phyloP scores from a whole-genome alignment of 2,888 invertebrate species.

The Caenorhabditis zanzibari region DNA sequence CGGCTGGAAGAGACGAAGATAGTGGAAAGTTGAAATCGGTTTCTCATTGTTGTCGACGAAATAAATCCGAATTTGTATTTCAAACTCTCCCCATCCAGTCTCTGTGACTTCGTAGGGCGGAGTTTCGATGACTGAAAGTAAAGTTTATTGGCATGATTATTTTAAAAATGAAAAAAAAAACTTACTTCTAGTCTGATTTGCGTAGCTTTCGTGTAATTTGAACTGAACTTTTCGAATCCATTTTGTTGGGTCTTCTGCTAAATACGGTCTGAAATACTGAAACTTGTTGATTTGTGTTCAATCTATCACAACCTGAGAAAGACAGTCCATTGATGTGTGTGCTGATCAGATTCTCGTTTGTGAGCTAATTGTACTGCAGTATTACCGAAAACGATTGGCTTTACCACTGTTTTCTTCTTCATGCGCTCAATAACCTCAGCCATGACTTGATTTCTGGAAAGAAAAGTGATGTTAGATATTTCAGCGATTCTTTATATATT shows the following conservation, averaged over 20 bases:
- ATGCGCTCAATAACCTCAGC: constrained; percentile 72
- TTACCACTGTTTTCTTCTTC: constrained; percentile 87
- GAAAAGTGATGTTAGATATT: background rate
- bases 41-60: constrained; percentile 97
- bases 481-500: background rate
- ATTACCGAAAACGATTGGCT: constrained; percentile 97
- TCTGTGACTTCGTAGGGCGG: constrained; percentile 98
- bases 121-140: constrained; percentile 89
- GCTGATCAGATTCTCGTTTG: constrained; percentile 86
- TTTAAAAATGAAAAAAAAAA: constrained; percentile 14
- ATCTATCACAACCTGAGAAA: constrained; percentile 70
- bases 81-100: constrained; percentile 99
- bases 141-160: background rate
- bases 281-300: background rate
- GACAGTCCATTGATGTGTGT: constrained; percentile 96
- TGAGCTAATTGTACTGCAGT: constrained; percentile 86
- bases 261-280: constrained; percentile 55
- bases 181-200: constrained; percentile 90
- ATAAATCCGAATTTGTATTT: constrained; percentile 97
- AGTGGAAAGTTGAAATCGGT: constrained; percentile 85
- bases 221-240: constrained; percentile 85
- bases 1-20: constrained; percentile 78
- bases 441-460: constrained; percentile 57
- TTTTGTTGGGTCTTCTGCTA: constrained; percentile 70
- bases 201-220: constrained; percentile 97